Conservation (phyloP, 2,113 vertebrate species). For the Oryzias curvinotus region DNA sequence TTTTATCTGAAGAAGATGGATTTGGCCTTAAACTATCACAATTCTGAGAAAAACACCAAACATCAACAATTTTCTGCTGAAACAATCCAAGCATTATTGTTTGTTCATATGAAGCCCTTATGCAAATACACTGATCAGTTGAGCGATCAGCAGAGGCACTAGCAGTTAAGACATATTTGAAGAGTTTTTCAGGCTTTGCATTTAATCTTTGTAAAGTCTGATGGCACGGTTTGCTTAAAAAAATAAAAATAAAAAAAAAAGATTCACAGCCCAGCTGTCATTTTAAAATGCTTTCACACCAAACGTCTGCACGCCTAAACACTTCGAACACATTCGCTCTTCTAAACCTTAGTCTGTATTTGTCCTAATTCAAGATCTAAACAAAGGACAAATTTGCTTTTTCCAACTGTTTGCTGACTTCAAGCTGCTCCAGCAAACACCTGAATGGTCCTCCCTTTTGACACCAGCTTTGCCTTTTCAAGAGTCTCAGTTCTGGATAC, state of each 20-base stretch:
- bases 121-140: constrained; percentile 24
- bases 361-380: constrained; percentile 4
- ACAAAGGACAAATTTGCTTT: constrained; percentile 2
- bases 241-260: constrained; percentile 3
- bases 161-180: constrained; percentile 13
- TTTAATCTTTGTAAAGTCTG: constrained; percentile 29
- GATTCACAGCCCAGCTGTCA: constrained; percentile 54
- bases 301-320: constrained; percentile 17
- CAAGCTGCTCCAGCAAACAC: not conserved
- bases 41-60: not conserved
- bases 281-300: constrained; percentile 11
- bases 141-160: constrained; percentile 57
- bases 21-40: constrained; percentile 4
- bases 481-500: constrained; percentile 24
- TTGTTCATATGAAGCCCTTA: constrained; percentile 54
- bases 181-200: constrained; percentile 26
- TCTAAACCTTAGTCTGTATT: constrained; percentile 29
- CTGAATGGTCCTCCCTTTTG: not conserved
- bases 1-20: constrained; percentile 13
- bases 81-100: not conserved
- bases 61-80: constrained; percentile 12
- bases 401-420: not conserved
- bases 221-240: constrained; percentile 59
- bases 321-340: not conserved
- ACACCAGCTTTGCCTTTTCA: constrained; percentile 22